Evolutionary conservation across 2,888 invertebrate species (phyloP), one percentile per base, ranked within the genome.

Genomic region (Thereva nobilitata): DNA sequence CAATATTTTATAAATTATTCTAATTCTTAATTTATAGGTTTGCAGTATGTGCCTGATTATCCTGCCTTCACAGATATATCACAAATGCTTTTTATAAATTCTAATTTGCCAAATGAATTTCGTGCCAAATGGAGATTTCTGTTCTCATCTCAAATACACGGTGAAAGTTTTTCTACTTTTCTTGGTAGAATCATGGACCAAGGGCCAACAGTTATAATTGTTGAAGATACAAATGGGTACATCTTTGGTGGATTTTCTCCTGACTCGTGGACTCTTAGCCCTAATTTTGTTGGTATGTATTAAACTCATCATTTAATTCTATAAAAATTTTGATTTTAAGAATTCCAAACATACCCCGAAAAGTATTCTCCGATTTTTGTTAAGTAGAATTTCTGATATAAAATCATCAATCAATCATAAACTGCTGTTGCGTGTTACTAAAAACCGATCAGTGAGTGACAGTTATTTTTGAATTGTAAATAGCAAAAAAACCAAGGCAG

Each of bases 211-310:
- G 81, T 97, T 1, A 80, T 97, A 4, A 87, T 97, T 45, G 83
- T 97, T 3, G 93, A 95, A 76, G 92, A 93, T 76, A 86, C 86
- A 70, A 86, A 87, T 71, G 92, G 92, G 6, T 86, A 91, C 76
- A 87, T 94, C 42, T 97, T 97, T 83, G 97, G 96, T 1, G 95
- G 93, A 8, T 97, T 89, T 83, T 93, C 93, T 0, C 85, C 93
- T 0, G 85, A 86, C 12, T 85, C 89, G 63, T 95, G 95, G 95
- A 78, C 83, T 0, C 76, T 91, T 35, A 73, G 89, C 9, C 90
- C 95, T 6, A 89, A 89, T 75, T 95, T 92, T 81, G 83, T 82
- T 66, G 95, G 91, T 83, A 76, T 72, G 69, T 68, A 35, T 50
- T 57, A 12, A 40, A 10, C 7, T 8, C 1, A n/a, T 40, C 5